Percentiles rank a stretch among this genome's conserved stretches.
Conservation (phyloP, 2,113 vertebrate species). For the Apeltes quadracus region DNA sequence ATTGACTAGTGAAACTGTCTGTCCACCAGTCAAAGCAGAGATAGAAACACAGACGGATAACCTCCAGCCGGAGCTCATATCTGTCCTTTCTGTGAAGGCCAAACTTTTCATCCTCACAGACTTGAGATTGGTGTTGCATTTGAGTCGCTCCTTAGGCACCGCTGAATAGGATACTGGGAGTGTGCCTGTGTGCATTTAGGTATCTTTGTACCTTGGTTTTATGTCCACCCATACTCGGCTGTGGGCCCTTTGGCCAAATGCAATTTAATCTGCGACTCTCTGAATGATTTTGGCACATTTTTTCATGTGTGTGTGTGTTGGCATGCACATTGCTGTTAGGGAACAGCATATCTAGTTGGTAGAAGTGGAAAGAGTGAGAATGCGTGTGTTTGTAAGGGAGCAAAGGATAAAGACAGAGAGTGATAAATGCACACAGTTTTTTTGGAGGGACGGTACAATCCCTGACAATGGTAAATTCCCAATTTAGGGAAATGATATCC, state of each 20-base stretch:
- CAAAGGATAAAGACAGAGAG: not conserved
- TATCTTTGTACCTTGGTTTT: conserved; percentile 6
- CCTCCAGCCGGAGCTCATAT: conserved; percentile 39
- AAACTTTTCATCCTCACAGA: conserved; percentile 38
- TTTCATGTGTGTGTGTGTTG: conserved; percentile 18
- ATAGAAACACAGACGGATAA: conserved; percentile 33
- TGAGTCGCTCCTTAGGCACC: conserved; percentile 43
- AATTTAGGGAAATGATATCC: conserved; percentile 15
- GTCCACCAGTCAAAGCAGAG: conserved; percentile 26
- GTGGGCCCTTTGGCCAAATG: conserved; percentile 50
- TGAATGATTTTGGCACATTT: conserved; percentile 55
- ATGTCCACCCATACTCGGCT: conserved; percentile 36
- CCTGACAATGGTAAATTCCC: conserved; percentile 18
- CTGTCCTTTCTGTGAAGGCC: conserved; percentile 37
- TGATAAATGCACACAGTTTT: conserved; percentile 69
- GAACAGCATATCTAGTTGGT: conserved; percentile 1
- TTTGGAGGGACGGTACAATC: conserved; percentile 47
- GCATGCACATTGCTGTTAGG: conserved; percentile 15
- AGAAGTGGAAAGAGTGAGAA: not conserved
- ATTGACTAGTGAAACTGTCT: conserved; percentile 20
- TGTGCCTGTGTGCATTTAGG: conserved; percentile 7
- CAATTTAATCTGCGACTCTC: conserved; percentile 54
- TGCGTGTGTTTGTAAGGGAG: not conserved
- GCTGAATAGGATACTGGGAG: conserved; percentile 21
- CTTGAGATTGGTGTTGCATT: conserved; percentile 37